These are phyloP conservation scores for Corythoichthys intestinalis DNA, from an alignment of 2,113 vertebrate genomes.

Conservation along the genomic window DNA sequence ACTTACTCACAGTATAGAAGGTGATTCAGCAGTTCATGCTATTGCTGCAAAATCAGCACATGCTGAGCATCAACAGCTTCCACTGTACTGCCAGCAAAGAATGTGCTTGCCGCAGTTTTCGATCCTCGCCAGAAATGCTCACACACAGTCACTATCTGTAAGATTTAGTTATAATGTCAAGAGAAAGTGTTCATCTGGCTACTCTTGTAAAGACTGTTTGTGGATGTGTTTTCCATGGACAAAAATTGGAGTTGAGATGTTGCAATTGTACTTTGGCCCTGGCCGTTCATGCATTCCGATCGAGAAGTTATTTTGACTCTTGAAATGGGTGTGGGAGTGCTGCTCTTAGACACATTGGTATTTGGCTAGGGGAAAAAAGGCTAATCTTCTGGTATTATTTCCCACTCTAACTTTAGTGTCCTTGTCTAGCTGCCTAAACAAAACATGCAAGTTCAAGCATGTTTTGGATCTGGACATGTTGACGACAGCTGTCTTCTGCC, in stretches of 20 bases:
- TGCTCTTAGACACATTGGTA: neutral
- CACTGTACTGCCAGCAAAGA: neutral
- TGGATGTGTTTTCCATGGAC: neutral
- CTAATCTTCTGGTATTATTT: slow-evolving; percentile 2
- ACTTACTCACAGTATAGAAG: neutral
- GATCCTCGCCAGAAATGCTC: neutral
- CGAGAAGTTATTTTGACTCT: slow-evolving; percentile 3
- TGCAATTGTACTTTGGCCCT: neutral
- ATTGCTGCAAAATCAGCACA: slow-evolving; percentile 2
- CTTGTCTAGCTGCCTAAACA: neutral
- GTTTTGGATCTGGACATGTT: slow-evolving; percentile 41
- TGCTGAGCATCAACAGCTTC: neutral
- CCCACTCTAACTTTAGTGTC: neutral
- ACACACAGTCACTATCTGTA: neutral
- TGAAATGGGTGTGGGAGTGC: neutral
- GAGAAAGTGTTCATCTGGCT: neutral
- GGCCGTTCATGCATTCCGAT: neutral
- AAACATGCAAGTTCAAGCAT: slow-evolving; percentile 4
- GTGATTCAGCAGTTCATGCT: neutral
- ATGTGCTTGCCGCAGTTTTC: slow-evolving; percentile 1
- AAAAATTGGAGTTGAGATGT: neutral
- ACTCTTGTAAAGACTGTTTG: neutral
- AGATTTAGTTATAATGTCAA: neutral
- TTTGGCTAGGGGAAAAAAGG: neutral
- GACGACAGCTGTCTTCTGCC: slow-evolving; percentile 52